Conservation (phyloP, 1,140 invertebrate genomes). For the Andricus grossulariae region DNA sequence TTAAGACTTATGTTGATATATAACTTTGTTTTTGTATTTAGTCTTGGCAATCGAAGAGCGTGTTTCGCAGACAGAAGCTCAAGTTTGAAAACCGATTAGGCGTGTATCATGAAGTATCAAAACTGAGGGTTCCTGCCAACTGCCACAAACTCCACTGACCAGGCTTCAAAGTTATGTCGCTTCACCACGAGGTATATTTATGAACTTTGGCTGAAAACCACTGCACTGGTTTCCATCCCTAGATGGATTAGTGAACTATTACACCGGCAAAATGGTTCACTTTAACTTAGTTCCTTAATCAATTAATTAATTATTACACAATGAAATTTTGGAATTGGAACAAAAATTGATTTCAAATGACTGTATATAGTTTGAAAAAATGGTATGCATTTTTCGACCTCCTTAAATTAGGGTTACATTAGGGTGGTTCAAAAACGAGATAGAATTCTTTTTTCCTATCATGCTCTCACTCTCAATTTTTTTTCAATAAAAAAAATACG, state of each 20-base stretch:
- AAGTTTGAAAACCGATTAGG: constrained; percentile 62
- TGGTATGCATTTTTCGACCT: too few species aligned
- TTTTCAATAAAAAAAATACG: too few species aligned
- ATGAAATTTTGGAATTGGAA: not conserved
- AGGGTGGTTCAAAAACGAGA: too few species aligned
- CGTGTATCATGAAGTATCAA: constrained; percentile 58
- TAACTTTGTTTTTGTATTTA: constrained; percentile 19
- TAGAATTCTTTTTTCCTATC: too few species aligned
- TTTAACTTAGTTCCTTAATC: not conserved
- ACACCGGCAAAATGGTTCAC: not conserved
- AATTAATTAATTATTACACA: not conserved
- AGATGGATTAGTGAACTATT: constrained; percentile 9
- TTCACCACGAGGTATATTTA: constrained; percentile 55
- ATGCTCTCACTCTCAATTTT: too few species aligned
- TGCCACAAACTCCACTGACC: constrained; percentile 46
- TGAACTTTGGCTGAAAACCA: constrained; percentile 31
- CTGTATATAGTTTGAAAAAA: too few species aligned
- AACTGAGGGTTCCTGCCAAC: constrained; percentile 52
- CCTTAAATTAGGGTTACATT: too few species aligned
- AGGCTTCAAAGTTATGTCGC: constrained; percentile 47
- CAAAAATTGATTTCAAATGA: not conserved
- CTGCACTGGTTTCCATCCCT: constrained; percentile 12
- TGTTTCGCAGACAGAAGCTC: constrained; percentile 17
- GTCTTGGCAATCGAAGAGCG: constrained; percentile 1
- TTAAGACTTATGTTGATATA: not conserved